These are phyloP conservation scores for Pangasius krempfi DNA, from an alignment of 2,797 vertebrate genomes.

Conservation along the genomic window DNA sequence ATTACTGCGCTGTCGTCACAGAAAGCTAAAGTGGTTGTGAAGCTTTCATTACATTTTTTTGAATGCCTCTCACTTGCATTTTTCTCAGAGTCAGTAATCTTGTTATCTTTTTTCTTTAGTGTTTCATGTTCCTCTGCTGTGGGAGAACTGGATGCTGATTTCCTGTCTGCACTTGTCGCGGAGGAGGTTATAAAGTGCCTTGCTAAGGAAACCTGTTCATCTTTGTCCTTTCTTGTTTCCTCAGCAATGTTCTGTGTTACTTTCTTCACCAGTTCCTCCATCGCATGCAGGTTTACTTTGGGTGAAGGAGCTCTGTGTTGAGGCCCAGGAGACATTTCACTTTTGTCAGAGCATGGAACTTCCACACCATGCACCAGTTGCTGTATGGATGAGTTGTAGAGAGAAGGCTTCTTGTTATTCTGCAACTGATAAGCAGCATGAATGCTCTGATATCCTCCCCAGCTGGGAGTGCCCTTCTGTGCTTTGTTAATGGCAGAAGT, in stretches of 20 bases:
- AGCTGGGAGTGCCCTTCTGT: slow-evolving; percentile 95
- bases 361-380: slow-evolving; percentile 76
- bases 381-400: slow-evolving; percentile 81
- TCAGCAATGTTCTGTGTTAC: slow-evolving; percentile 92
- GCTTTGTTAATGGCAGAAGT: slow-evolving; percentile 98
- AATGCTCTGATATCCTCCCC: slow-evolving; percentile 98
- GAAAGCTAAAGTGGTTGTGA: slow-evolving; percentile 71
- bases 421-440: slow-evolving; percentile 98
- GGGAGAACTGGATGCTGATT: slow-evolving; percentile 78
- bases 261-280: slow-evolving; percentile 94
- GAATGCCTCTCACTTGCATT: slow-evolving; percentile 18
- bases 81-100: slow-evolving; percentile 67
- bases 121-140: slow-evolving; percentile 81
- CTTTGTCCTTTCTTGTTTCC: slow-evolving; percentile 85
- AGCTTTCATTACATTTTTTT: slow-evolving; percentile 63
- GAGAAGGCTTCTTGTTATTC: slow-evolving; percentile 86
- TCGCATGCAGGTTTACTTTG: slow-evolving; percentile 84
- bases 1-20: slow-evolving; percentile 90
- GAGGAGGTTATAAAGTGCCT: slow-evolving; percentile 82
- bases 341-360: slow-evolving; percentile 81
- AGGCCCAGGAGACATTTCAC: slow-evolving; percentile 80
- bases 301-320: slow-evolving; percentile 27
- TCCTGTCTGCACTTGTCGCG: slow-evolving; percentile 83
- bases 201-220: slow-evolving; percentile 79
- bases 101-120: slow-evolving; percentile 27